phyloP scores from a whole-genome alignment of 2,113 vertebrate species.

The Spizaetus ornatus region DNA sequence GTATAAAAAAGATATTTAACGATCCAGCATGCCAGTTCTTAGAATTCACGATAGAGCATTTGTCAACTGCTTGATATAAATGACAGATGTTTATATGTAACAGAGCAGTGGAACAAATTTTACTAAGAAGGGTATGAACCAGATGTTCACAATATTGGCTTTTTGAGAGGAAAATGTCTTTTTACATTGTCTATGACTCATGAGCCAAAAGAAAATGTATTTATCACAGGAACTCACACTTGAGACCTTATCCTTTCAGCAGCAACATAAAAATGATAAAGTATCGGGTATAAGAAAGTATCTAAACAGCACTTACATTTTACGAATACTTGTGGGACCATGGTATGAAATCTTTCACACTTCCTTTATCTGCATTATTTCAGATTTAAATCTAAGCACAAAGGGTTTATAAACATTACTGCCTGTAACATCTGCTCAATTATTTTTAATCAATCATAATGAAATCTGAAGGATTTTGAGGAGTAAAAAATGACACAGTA shows the following conservation, averaged over 20 bases:
- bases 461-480: background rate
- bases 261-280: constrained; percentile 60
- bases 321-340: constrained; percentile 27
- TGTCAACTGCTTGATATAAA: constrained; percentile 70
- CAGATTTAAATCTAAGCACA: constrained; percentile 43
- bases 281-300: background rate
- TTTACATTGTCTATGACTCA: constrained; percentile 58
- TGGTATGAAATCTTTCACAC: background rate
- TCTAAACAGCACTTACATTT: constrained; percentile 30
- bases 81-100: constrained; percentile 78
- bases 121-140: constrained; percentile 70
- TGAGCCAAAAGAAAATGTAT: constrained; percentile 46
- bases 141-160: constrained; percentile 72
- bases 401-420: background rate
- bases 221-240: constrained; percentile 42
- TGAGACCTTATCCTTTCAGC: constrained; percentile 62
- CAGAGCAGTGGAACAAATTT: constrained; percentile 74
- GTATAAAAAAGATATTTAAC: constrained; percentile 43
- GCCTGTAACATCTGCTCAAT: constrained; percentile 7
- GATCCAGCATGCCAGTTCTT: constrained; percentile 4
- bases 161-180: constrained; percentile 59
- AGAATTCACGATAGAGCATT: constrained; percentile 48
- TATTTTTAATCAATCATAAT: constrained; percentile 25
- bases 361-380: constrained; percentile 42
- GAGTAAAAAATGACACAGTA: background rate